These are phyloP conservation scores for Pseudotriccus pelzelni DNA, from an alignment of 2,797 vertebrate genomes.

Conservation along the genomic window DNA sequence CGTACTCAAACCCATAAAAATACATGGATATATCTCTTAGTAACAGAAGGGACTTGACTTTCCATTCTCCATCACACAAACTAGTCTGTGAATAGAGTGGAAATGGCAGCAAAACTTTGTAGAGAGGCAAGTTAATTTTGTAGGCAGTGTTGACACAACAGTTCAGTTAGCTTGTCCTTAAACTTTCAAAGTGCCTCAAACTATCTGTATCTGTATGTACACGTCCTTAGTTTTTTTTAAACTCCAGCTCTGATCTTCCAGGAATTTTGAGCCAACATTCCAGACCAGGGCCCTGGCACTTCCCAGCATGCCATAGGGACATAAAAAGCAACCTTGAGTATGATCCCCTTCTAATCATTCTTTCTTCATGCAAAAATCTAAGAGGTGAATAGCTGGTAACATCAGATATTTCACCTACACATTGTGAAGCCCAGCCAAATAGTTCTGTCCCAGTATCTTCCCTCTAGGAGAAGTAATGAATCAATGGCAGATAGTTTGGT, in stretches of 20 bases:
- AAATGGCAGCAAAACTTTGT: background rate
- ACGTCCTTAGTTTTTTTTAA: slow-evolving; percentile 6
- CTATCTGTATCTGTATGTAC: slow-evolving; percentile 32
- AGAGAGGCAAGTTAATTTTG: slow-evolving; percentile 19
- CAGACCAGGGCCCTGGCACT: background rate
- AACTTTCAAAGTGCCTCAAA: slow-evolving; percentile 32
- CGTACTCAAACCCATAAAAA: background rate
- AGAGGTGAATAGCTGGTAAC: background rate
- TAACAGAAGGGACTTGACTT: background rate
- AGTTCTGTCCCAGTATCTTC: accelerated
- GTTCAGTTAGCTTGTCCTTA: slow-evolving; percentile 5
- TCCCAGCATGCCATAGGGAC: background rate
- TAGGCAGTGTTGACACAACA: slow-evolving; percentile 48
- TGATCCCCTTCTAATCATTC: background rate
- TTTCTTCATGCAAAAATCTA: background rate
- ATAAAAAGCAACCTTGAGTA: background rate
- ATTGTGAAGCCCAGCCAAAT: background rate
- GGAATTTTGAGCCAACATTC: slow-evolving; percentile 45
- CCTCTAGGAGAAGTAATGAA: background rate
- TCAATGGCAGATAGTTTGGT: background rate
- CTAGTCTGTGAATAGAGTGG: background rate
- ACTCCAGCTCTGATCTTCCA: slow-evolving; percentile 45
- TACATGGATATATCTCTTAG: background rate
- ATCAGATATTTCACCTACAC: background rate
- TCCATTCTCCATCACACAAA: background rate